Conservation (phyloP, 1,140 invertebrate species). For the Sipha flava region DNA sequence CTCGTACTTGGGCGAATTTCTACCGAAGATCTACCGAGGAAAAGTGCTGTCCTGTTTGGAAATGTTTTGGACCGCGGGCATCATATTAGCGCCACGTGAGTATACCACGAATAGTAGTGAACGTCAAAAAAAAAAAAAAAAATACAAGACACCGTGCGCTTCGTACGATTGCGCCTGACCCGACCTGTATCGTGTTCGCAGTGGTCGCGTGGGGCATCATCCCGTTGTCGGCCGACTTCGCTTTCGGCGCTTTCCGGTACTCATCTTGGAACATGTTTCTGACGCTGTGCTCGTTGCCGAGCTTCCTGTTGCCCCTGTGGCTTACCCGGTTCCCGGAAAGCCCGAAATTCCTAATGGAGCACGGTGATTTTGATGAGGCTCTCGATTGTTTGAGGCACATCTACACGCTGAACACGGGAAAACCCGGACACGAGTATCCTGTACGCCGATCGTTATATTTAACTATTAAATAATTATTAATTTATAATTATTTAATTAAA, state of each 20-base stretch:
- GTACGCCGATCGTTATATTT: no score
- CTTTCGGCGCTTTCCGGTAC: slow-evolving; percentile 51
- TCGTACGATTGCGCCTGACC: no score
- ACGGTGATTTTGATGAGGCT: slow-evolving; percentile 63
- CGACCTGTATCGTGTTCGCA: no score
- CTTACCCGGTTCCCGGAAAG: slow-evolving; percentile 73
- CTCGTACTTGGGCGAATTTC: slow-evolving; percentile 67
- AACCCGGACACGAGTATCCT: slow-evolving; percentile 55
- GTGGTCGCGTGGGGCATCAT: slow-evolving; percentile 65
- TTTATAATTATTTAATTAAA: no score
- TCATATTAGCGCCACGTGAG: slow-evolving; percentile 59
- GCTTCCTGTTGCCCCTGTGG: slow-evolving; percentile 52
- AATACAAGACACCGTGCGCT: no score
- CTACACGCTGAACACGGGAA: slow-evolving; percentile 60
- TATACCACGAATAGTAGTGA: background rate
- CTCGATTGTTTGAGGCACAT: slow-evolving; percentile 58
- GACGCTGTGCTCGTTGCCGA: slow-evolving; percentile 56
- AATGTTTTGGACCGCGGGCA: slow-evolving; percentile 66
- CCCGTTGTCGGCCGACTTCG: slow-evolving; percentile 51
- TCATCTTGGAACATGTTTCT: slow-evolving; percentile 69
- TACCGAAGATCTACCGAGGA: slow-evolving; percentile 62
- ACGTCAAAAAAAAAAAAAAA: no score
- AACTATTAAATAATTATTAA: no score
- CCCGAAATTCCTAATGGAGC: slow-evolving; percentile 72
- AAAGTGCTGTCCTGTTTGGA: slow-evolving; percentile 71